Evolutionary conservation across 1,140 invertebrate genomes (phyloP), one percentile per base, ranked within the genome.

Genomic region (Tetramorium alpestre): DNA sequence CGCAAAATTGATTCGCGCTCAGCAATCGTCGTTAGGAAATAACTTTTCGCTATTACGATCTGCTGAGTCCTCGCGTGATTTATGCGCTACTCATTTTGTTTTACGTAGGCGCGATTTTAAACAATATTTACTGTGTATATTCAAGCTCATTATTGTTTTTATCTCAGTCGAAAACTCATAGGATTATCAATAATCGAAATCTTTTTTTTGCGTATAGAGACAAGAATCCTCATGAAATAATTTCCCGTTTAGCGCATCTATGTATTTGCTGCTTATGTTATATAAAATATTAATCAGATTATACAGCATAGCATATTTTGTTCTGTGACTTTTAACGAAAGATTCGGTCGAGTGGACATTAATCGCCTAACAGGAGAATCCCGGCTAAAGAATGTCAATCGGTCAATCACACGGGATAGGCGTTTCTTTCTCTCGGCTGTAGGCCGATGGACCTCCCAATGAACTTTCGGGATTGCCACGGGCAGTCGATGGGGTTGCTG

Each of bases 401-500:
- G 82, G 73, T 70, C 73, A 65, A 69, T 84, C 78, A 82, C 89
- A 18, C 41, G 44, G 28, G 67, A 60, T 56, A 56, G 72, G 47
- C 65, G 86, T 78, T 87, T 85, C 87, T 89, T 87, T 78, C 28
- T 41, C 70, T 47, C 25, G 56, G 22, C 67, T 69, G 28, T 67
- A 64, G 58, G 58, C 64, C 88, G 88, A 87, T 69, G 86, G 87
- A 92, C 89, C 89, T 89, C 91, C 87, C 86, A 82, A 89, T 75
- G 88, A 90, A 92, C 28, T 77, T 78, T 73, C 69, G 85, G 58
- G 78, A 72, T 88, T 89, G 90, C 88, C 89, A 88, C 80, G 85
- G 80, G 85, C 89, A 88, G 86, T 88, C 89, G 84, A 75, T 58
- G 87, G 80, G 87, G 89, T 91, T 88, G 91, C 81, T 91, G 89